A percentile compares a stretch with the other conserved stretches of the same genome.
These are phyloP conservation scores for Armadillidium nasatum DNA, from an alignment of 1,140 invertebrate genomes.

Conservation along the genomic window DNA sequence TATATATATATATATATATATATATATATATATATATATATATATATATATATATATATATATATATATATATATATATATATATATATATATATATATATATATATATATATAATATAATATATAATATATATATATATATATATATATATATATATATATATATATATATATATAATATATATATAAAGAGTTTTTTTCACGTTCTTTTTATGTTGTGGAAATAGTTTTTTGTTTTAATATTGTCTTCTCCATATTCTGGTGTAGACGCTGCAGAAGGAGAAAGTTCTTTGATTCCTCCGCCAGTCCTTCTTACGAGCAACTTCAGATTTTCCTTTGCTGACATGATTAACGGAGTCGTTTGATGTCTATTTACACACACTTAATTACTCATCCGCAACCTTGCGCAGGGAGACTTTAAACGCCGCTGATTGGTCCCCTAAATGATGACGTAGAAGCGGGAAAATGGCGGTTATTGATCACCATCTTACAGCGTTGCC, in stretches of 20 bases:
- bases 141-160: background rate
- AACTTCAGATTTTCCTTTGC: background rate
- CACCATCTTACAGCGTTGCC: slow-evolving; percentile 8
- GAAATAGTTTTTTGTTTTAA: slow-evolving; percentile 1
- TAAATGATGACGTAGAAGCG: slow-evolving; percentile 3
- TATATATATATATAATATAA: background rate
- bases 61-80: background rate
- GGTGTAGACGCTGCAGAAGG: too few relatives aligned
- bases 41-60: background rate
- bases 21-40: background rate
- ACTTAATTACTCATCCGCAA: background rate
- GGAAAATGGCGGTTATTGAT: slow-evolving; percentile 12
- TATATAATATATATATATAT: background rate
- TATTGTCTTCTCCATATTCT: background rate
- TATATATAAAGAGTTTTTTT: background rate
- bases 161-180: background rate
- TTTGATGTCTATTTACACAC: slow-evolving; percentile 12
- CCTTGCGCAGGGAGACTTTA: background rate
- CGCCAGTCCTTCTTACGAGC: background rate
- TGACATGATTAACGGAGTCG: slow-evolving; percentile 7
- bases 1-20: too few relatives aligned
- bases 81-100: background rate
- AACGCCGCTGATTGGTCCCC: background rate
- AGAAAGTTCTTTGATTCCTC: slow-evolving; percentile 8
- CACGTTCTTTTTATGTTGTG: background rate